Evolutionary conservation across 2,888 invertebrate species (phyloP).

Genomic region (Ophion ventricosus): DNA sequence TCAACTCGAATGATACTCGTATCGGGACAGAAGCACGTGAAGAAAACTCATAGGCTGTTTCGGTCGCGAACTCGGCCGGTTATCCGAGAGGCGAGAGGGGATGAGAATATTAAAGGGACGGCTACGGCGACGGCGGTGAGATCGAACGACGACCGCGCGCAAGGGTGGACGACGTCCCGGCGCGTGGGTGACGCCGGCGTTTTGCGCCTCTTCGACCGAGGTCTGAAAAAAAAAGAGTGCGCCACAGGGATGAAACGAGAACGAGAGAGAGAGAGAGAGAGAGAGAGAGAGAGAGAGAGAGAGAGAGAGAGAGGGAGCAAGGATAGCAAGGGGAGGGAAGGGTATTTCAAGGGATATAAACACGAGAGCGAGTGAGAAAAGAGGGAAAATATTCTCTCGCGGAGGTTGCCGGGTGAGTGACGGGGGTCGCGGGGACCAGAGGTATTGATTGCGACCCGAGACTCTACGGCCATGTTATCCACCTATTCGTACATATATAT

Average conservation of each 20-base stretch:
- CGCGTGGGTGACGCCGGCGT: constrained; percentile 69
- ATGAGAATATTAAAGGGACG: constrained; percentile 53
- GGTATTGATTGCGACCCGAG: constrained; percentile 79
- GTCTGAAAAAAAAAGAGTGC: constrained; percentile 51
- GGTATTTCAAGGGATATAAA: constrained; percentile 34
- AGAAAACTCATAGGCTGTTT: constrained; percentile 47
- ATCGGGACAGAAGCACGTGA: not conserved
- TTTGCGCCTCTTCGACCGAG: constrained; percentile 55
- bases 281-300: constrained; percentile 31
- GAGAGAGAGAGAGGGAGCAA: constrained; percentile 24
- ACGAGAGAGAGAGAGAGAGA: constrained; percentile 34
- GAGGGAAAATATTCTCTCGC: constrained; percentile 73
- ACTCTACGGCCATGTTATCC: constrained; percentile 72
- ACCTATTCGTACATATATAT: constrained; percentile 32
- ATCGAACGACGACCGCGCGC: constrained; percentile 55
- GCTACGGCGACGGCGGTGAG: constrained; percentile 58
- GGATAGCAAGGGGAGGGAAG: constrained; percentile 29
- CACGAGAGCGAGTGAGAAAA: constrained; percentile 64
- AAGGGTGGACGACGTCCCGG: constrained; percentile 65
- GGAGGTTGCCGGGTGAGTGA: constrained; percentile 78
- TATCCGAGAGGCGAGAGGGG: constrained; percentile 36
- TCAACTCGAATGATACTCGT: no score
- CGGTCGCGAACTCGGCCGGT: constrained; percentile 43
- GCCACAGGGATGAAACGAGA: constrained; percentile 65
- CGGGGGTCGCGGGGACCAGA: constrained; percentile 79